Evolutionary conservation across 2,797 vertebrate species (phyloP).

Genomic region (Protosalanx chinensis): DNA sequence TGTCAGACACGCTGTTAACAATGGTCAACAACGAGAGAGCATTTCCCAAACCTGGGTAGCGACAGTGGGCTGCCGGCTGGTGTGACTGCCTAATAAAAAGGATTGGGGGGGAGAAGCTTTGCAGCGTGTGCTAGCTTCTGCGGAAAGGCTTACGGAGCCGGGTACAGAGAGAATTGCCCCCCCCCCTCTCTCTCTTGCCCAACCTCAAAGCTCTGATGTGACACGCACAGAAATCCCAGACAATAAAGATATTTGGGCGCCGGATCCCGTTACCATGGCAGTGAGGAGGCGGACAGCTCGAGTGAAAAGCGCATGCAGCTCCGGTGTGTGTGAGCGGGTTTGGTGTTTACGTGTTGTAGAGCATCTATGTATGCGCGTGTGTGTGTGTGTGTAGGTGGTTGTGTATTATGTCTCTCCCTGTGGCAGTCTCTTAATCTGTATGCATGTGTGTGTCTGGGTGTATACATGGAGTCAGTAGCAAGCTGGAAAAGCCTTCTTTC

Average conservation of each 20-base stretch:
- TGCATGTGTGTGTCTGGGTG: conserved; percentile 12
- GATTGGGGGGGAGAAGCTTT: conserved; percentile 40
- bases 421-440: not conserved
- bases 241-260: conserved; percentile 59
- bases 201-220: conserved; percentile 54
- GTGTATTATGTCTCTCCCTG: conserved; percentile 6
- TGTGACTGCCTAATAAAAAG: conserved; percentile 49
- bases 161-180: conserved; percentile 23
- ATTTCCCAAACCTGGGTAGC: conserved; percentile 29
- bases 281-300: conserved; percentile 63
- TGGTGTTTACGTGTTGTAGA: not conserved
- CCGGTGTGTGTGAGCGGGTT: conserved; percentile 19
- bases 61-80: conserved; percentile 42
- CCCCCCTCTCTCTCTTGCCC: too few relatives aligned
- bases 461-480: conserved; percentile 36
- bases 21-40: conserved; percentile 17
- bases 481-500: conserved; percentile 49
- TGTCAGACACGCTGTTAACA: conserved; percentile 10
- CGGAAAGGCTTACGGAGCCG: conserved; percentile 48
- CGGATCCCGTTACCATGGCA: conserved; percentile 71
- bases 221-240: conserved; percentile 50
- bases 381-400: conserved; percentile 26
- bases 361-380: conserved; percentile 28
- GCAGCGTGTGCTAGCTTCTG: conserved; percentile 46
- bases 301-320: conserved; percentile 63